Percentiles rank a stretch among this genome's conserved stretches.
Conservation (phyloP, 2,888 invertebrate genomes). For the Hermaeophaga mercurialis region DNA sequence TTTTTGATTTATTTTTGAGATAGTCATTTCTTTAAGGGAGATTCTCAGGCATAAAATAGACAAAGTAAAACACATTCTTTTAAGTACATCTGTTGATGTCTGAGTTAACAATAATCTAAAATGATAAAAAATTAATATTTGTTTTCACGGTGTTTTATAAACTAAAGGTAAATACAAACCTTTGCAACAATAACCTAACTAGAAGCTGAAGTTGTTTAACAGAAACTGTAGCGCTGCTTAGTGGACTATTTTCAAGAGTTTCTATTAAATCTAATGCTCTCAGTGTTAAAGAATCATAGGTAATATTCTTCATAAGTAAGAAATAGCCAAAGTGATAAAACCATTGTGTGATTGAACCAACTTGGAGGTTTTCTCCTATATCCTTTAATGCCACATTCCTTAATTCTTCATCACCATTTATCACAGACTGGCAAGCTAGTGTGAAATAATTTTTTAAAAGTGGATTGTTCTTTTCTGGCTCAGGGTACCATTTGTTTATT, state of each 20-base stretch:
- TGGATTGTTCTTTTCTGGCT: constrained; percentile 35
- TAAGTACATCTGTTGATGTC: constrained; percentile 46
- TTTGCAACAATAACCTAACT: constrained; percentile 50
- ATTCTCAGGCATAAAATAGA: constrained; percentile 49
- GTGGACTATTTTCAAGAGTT: constrained; percentile 64
- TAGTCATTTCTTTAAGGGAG: constrained; percentile 47
- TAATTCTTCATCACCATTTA: constrained; percentile 61
- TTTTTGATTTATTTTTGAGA: constrained; percentile 50
- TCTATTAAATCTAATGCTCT: constrained; percentile 63
- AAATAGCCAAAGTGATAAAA: constrained; percentile 65
- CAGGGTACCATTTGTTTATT: constrained; percentile 50
- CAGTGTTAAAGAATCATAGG: constrained; percentile 53
- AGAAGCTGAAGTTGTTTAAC: constrained; percentile 60
- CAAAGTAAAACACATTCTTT: constrained; percentile 50
- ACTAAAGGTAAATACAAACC: constrained; percentile 23
- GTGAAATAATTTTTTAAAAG: constrained; percentile 50
- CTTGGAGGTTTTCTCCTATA: constrained; percentile 62
- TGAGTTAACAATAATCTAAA: constrained; percentile 43
- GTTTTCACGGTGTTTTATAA: background rate
- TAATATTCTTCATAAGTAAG: constrained; percentile 63
- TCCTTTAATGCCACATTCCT: constrained; percentile 63
- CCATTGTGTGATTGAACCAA: constrained; percentile 66
- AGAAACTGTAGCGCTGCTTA: constrained; percentile 63
- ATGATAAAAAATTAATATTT: too few relatives aligned
- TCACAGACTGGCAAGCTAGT: constrained; percentile 57